Conservation (phyloP, 2,113 vertebrate genomes). For the Forbesichthys agassizii region DNA sequence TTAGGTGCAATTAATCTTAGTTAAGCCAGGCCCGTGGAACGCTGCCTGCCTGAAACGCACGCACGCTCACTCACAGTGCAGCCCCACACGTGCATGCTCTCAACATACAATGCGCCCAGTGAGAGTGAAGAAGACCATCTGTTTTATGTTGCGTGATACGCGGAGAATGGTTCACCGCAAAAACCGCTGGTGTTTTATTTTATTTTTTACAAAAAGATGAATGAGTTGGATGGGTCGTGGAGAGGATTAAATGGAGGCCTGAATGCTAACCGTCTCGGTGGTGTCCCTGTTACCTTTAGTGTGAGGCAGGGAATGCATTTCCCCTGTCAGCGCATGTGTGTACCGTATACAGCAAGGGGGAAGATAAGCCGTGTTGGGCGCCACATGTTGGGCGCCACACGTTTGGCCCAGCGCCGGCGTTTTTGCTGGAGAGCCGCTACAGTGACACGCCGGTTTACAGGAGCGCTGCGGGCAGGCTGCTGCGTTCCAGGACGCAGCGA, state of each 20-base stretch:
- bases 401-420: too few species aligned
- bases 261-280: not conserved
- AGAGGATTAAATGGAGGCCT: conserved; percentile 12
- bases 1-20: conserved; percentile 75
- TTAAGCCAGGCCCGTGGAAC: conserved; percentile 64
- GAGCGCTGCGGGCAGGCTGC: too few species aligned
- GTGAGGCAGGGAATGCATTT: not conserved
- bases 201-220: not conserved
- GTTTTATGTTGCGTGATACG: conserved; percentile 41
- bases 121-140: conserved; percentile 29
- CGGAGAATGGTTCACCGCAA: conserved; percentile 55
- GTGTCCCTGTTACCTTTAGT: conserved; percentile 10
- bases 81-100: not conserved
- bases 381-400: too few species aligned
- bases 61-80: not conserved
- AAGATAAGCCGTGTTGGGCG: too few species aligned
- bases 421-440: too few species aligned
- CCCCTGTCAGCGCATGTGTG: too few species aligned
- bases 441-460: too few species aligned
- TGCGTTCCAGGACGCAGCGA: too few species aligned
- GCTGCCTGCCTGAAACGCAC: conserved; percentile 34
- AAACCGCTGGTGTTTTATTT: conserved; percentile 36
- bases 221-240: conserved; percentile 9
- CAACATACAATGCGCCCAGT: not conserved
- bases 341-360: too few species aligned